Evolutionary conservation across 2,888 invertebrate species (phyloP).

Genomic region (Mactromeris polynyma): DNA sequence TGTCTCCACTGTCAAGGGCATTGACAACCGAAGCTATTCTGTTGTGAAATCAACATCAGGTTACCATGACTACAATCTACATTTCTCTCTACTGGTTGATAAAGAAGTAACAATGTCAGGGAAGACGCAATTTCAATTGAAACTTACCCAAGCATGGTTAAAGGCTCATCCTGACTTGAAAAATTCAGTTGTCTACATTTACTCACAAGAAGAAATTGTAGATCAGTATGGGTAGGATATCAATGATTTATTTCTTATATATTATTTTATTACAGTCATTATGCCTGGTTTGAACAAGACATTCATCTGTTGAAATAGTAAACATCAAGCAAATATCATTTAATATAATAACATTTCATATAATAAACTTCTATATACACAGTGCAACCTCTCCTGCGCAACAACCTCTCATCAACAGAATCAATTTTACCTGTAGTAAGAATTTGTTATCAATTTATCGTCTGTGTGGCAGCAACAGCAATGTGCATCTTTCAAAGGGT

Average conservation of each 20-base stretch:
- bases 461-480: no score
- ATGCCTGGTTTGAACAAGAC: no score
- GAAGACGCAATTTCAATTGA: conserved; percentile 53
- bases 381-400: no score
- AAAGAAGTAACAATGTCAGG: conserved; percentile 62
- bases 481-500: no score
- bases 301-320: not conserved
- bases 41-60: conserved; percentile 43
- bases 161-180: conserved; percentile 46
- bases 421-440: no score
- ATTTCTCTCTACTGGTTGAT: conserved; percentile 65
- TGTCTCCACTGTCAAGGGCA: conserved; percentile 45
- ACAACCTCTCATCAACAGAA: no score
- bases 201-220: conserved; percentile 70
- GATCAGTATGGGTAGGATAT: conserved; percentile 66
- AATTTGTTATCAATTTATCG: no score
- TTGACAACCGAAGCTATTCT: conserved; percentile 35
- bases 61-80: conserved; percentile 60
- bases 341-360: no score
- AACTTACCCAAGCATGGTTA: conserved; percentile 63
- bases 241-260: not conserved
- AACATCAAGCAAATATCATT: not conserved
- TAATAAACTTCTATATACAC: no score
- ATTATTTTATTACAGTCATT: not conserved
- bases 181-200: conserved; percentile 53